Conservation (phyloP, 2,113 vertebrate genomes). For the Colinus virginianus region DNA sequence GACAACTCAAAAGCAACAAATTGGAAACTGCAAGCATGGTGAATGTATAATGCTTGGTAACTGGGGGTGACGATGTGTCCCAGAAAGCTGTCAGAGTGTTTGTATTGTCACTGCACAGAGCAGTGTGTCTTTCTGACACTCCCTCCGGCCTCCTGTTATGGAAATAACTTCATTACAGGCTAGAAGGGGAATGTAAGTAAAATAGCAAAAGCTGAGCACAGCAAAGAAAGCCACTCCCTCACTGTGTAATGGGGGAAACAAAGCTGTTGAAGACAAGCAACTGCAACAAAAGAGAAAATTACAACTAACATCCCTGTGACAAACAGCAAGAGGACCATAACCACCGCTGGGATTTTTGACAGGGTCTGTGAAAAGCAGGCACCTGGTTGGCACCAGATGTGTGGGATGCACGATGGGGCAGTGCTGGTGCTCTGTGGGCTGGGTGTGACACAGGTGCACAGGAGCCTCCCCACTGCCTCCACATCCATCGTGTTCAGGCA, state of each 20-base stretch:
- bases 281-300: neutral
- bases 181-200: neutral
- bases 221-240: neutral
- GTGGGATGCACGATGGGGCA: neutral
- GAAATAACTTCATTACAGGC: neutral
- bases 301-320: neutral
- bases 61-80: neutral
- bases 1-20: constrained; percentile 20
- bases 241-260: neutral
- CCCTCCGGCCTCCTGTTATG: neutral
- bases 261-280: neutral
- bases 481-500: neutral
- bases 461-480: neutral
- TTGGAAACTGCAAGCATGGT: neutral
- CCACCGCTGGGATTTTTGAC: neutral
- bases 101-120: neutral
- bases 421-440: neutral
- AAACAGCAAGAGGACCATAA: neutral
- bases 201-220: neutral
- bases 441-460: neutral
- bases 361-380: neutral
- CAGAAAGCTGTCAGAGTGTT: neutral
- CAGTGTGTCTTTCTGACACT: neutral
- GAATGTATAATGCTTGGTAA: constrained; percentile 24
- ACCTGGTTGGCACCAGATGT: too few species aligned